Conservation (phyloP, 2,797 vertebrate species). For the Melopsittacus undulatus region DNA sequence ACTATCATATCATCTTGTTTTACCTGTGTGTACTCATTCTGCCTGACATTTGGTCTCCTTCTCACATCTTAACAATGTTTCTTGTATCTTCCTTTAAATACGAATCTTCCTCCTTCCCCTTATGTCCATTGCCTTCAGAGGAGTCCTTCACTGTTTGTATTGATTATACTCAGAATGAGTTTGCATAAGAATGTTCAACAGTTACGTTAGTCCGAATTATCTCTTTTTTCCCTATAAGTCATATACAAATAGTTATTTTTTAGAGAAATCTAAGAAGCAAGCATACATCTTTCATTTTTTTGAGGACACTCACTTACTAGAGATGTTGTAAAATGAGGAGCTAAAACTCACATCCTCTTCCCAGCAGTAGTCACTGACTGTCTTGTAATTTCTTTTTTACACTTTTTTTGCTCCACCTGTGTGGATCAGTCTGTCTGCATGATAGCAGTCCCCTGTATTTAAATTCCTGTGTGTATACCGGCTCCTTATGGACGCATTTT, state of each 20-base stretch:
- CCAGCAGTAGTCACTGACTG: not conserved
- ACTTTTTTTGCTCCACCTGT: not conserved
- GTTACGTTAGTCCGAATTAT: constrained; percentile 3
- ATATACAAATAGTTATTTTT: not conserved
- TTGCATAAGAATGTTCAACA: not conserved
- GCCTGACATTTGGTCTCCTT: not conserved
- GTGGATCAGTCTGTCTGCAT: not conserved
- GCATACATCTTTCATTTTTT: not conserved
- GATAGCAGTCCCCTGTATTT: not conserved
- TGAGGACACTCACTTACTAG: not conserved
- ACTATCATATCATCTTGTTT: not conserved
- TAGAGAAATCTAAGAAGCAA: not conserved
- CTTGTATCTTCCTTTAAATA: not conserved
- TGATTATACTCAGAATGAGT: not conserved
- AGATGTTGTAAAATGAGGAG: not conserved
- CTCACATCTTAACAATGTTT: not conserved
- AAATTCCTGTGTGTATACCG: not conserved
- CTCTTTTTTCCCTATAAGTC: not conserved
- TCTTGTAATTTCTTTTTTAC: not conserved
- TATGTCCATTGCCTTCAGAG: not conserved
- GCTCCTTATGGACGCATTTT: not conserved
- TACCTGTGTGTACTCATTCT: not conserved
- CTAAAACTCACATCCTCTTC: not conserved
- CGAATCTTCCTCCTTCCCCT: not conserved
- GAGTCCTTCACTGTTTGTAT: not conserved